Evolutionary conservation across 2,797 vertebrate species (phyloP).

Genomic region (Sebastes itinus): DNA sequence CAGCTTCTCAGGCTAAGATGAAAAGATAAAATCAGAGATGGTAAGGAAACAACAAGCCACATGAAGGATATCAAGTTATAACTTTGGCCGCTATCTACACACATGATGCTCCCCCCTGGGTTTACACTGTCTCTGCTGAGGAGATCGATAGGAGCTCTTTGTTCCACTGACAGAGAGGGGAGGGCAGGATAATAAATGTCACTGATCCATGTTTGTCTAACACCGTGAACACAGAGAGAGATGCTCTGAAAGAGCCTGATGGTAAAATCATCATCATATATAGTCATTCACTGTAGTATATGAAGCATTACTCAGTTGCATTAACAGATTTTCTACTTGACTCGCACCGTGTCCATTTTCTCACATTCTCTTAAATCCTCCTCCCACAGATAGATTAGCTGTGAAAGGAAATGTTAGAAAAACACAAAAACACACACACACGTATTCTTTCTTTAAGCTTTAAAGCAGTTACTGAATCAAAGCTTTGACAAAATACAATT

Average conservation of each 20-base stretch:
- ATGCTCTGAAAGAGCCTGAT: neutral
- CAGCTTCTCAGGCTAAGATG: neutral
- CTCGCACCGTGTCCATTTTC: neutral
- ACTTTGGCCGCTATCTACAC: conserved; percentile 1
- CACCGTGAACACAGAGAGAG: neutral
- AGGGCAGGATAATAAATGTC: conserved; percentile 22
- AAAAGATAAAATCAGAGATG: conserved; percentile 4
- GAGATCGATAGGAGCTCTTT: conserved; percentile 38
- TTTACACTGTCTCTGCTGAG: conserved; percentile 1
- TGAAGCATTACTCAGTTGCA: neutral
- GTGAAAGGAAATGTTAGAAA: conserved; percentile 14
- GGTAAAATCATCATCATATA: conserved; percentile 1
- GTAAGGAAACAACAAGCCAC: neutral
- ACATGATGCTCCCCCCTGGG: neutral
- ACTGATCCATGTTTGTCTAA: conserved; percentile 18
- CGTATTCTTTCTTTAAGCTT: neutral
- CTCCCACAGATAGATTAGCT: conserved; percentile 36
- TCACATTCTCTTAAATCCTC: conserved; percentile 32
- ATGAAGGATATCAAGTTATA: neutral
- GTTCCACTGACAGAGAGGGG: conserved; percentile 6
- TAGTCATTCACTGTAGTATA: neutral
- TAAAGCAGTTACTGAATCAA: conserved; percentile 1
- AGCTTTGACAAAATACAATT: conserved; percentile 1
- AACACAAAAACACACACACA: conserved; percentile 11
- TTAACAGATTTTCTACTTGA: neutral